Base-by-base conservation (phyloP, 1,140 invertebrate species). In the Pseudomyrmex concolor region DNA sequence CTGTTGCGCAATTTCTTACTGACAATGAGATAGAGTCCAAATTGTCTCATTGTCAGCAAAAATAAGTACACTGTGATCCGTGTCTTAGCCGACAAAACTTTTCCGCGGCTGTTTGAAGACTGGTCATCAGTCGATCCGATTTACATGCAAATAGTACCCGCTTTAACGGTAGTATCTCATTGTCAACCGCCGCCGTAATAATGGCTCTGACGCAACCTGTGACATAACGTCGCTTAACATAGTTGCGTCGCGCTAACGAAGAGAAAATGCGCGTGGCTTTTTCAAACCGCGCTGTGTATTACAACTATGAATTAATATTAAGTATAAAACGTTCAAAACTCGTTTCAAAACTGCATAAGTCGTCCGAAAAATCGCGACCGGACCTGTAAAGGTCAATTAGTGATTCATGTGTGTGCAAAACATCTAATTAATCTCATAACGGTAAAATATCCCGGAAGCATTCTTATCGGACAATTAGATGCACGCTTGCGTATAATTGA, bases 101-200 rank as follows among this genome's bases (percentile, higher is more conserved):
- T 82, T 22, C 51, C 15, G 15, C 25, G 22, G 51, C 54, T 48
- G 34, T 55, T 17, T 13, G 54, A 73, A 74, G 57, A 74, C 4
- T n/a, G 54, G 19, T 57, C 9, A 19, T n/a, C 25, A 68, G 15
- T 68, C 34, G 54, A 48, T 57, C 34, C 51, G 55, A 88, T 88
- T 88, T 85, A 82, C 83, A 85, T 83, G 77, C 72, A 62, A 82
- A 83, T 77, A 34, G 54, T n/a, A n/a, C 55, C n/a, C 50, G 66
- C 48, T 68, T 34, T 10, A 55, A 71, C 50, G 66, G 10, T 59
- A 34, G 81, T 72, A 60, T 55, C 83, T 88, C 59, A 70, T 70
- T 72, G 82, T 74, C 64, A 81, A 81, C 34, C 22, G 34, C 22
- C 68, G 22, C 34, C 34, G 43, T 50, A 84, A 62, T 74, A 55